Conservation (phyloP, 2,113 vertebrate species). For the Elanus axillaris region DNA sequence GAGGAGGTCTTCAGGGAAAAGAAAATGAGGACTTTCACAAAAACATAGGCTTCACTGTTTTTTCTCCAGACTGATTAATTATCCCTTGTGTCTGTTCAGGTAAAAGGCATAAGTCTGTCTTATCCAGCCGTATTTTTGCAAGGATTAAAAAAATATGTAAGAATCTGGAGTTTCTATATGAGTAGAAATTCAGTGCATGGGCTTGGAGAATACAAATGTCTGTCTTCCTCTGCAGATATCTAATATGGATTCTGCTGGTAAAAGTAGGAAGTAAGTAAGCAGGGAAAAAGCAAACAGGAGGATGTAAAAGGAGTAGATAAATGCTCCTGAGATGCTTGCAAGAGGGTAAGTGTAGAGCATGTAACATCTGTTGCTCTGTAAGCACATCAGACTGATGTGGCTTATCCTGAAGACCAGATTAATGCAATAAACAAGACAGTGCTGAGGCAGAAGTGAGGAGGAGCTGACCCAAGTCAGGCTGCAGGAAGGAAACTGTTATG, state of each 20-base stretch:
- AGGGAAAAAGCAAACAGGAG: background rate
- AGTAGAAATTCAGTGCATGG: background rate
- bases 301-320: background rate
- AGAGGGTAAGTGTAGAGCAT: background rate
- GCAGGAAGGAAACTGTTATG: background rate
- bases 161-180: background rate
- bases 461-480: background rate
- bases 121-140: background rate
- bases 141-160: background rate
- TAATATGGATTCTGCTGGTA: background rate
- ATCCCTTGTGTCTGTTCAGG: background rate
- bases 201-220: background rate
- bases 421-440: background rate
- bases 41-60: background rate
- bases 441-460: slow-evolving; percentile 9
- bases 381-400: slow-evolving; percentile 2
- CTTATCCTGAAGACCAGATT: background rate
- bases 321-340: background rate
- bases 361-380: background rate
- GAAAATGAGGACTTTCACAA: background rate
- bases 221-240: background rate
- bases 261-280: slow-evolving; percentile 14
- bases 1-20: background rate
- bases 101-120: background rate
- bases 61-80: background rate